phyloP scores from a whole-genome alignment of 2,113 vertebrate genomes.

The Beaufortia kweichowensis region DNA sequence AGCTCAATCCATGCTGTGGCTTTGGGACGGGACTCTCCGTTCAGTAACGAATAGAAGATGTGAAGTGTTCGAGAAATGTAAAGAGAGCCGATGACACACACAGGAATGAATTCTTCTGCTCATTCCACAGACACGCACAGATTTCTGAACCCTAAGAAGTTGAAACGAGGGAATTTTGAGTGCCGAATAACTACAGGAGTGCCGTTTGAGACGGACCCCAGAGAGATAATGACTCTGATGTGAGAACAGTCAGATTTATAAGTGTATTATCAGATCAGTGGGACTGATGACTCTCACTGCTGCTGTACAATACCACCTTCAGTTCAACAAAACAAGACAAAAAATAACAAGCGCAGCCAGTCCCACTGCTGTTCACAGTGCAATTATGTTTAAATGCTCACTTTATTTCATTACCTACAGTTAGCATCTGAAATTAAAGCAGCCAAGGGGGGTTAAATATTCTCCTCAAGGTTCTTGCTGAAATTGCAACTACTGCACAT shows the following conservation, averaged over 20 bases:
- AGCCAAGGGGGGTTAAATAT: slow-evolving; percentile 1
- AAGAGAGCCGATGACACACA: too few species aligned
- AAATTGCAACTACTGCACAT: background rate
- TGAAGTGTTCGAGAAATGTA: too few species aligned
- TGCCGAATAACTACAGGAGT: slow-evolving; percentile 29
- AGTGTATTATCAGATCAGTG: slow-evolving; percentile 44
- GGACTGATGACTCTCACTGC: slow-evolving; percentile 24
- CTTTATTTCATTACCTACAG: slow-evolving; percentile 33
- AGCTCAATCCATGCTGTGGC: too few species aligned
- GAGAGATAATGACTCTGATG: slow-evolving; percentile 44
- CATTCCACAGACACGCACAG: background rate
- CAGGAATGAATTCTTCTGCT: too few species aligned
- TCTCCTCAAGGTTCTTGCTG: background rate
- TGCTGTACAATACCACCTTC: slow-evolving; percentile 12
- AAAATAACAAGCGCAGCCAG: slow-evolving; percentile 6
- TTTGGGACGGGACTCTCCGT: too few species aligned
- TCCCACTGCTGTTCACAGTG: background rate
- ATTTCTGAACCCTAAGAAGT: slow-evolving; percentile 25
- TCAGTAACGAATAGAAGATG: too few species aligned
- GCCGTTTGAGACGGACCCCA: slow-evolving; percentile 15
- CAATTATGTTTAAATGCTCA: slow-evolving; percentile 32
- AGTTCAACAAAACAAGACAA: slow-evolving; percentile 25
- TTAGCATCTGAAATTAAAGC: background rate
- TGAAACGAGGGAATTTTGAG: slow-evolving; percentile 6
- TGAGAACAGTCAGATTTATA: slow-evolving; percentile 44